These are phyloP conservation scores for Danaus plexippus DNA, from an alignment of 1,140 invertebrate genomes.

Conservation along the genomic window DNA sequence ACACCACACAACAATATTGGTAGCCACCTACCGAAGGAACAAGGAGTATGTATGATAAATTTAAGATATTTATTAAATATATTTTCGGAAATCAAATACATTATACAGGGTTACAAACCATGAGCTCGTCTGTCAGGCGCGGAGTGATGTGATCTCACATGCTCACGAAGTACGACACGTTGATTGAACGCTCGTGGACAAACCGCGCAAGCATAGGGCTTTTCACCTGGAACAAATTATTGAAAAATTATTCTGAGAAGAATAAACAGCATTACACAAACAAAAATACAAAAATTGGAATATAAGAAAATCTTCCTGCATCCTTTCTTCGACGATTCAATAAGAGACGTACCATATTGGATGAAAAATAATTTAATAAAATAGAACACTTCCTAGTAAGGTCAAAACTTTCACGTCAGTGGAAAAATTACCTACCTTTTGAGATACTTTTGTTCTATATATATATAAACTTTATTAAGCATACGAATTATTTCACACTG, in stretches of 20 bases:
- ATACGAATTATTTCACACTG: not conserved
- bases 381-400: too few species aligned
- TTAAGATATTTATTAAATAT: too few species aligned
- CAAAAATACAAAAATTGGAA: too few species aligned
- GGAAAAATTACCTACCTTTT: too few species aligned
- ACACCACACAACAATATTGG: constrained; percentile 83
- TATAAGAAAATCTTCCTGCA: too few species aligned
- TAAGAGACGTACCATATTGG: too few species aligned
- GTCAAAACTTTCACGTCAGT: too few species aligned
- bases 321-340: too few species aligned
- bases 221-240: constrained; percentile 76
- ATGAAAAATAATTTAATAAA: too few species aligned
- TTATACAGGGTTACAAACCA: not conserved
- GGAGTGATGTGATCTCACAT: constrained; percentile 87
- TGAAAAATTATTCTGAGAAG: too few species aligned
- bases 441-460: not conserved
- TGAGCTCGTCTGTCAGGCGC: constrained; percentile 77
- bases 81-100: too few species aligned
- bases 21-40: constrained; percentile 37
- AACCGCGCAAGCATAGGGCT: constrained; percentile 95
- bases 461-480: not conserved
- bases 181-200: constrained; percentile 91
- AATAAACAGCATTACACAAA: too few species aligned
- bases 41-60: not conserved
- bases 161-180: constrained; percentile 84